Base-by-base conservation (phyloP, 2,888 invertebrate species). In the Brachycybe producta region DNA sequence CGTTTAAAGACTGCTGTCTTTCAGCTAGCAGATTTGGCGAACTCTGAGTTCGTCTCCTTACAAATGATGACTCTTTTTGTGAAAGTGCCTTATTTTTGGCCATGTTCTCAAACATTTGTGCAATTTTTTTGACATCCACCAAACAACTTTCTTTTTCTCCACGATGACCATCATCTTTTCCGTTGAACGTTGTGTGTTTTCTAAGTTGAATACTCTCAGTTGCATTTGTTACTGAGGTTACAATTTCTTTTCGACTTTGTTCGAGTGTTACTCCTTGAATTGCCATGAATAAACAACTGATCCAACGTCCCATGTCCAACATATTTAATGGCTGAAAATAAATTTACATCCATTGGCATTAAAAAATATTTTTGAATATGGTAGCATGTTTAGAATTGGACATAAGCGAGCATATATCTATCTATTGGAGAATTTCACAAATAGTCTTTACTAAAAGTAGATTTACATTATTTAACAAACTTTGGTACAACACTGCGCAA, bases 251-350 rank as follows among this genome's bases (percentile, higher is more conserved):
- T 43, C 5, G 43, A 2, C 27, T 24, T 43, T 7, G 43, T 26
- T n/a, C n/a, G n/a, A n/a, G n/a, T n/a, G n/a, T n/a, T n/a, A 44
- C 19, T 32, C 44, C 50, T 46, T 54, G 54, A 15, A 54, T 51
- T n/a, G 45, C 41, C 19, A 35, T 45, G 46, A 54, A 54, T 13
- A 54, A 24, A 26, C 49, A 48, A 35, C 54, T 54, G 21, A 54
- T 46, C 54, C 54, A 54, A 17, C 50, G 49, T 19, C 54, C 54
- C 49, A 54, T 49, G 39, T 51, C 51, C 30, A 49, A 32, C 2
- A 54, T 44, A 32, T 54, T 52, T 32, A 45, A 27, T 19, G 53
- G 53, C 53, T 53, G 21, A 1, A 35, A 35, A 21, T 4, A 23
- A 7, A 13, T 28, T 43, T 26, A 43, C 15, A 8, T 13, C n/a